Conservation (phyloP, 2,797 vertebrate species). For the Syncerus caffer region DNA sequence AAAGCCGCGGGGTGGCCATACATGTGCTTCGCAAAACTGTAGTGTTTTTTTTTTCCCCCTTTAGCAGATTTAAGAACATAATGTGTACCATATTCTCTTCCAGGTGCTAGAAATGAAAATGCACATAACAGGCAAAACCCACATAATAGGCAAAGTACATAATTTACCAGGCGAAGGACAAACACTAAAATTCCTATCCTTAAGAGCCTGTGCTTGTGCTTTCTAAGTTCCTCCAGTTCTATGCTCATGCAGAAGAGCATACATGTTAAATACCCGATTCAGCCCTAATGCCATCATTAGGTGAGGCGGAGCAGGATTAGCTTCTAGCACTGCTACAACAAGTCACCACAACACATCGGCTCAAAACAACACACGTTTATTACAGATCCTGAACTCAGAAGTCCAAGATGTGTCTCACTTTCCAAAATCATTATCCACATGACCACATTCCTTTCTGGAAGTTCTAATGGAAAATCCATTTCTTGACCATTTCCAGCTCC, state of each 20-base stretch:
- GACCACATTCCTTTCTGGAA: not conserved
- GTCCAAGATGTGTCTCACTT: not conserved
- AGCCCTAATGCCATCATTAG: not conserved
- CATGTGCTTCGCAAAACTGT: slow-evolving; percentile 29
- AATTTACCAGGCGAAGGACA: not conserved
- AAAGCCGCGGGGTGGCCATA: slow-evolving; percentile 36
- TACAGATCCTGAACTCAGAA: not conserved
- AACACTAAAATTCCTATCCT: not conserved
- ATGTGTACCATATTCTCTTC: not conserved
- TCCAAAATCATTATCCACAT: not conserved
- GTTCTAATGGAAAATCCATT: not conserved
- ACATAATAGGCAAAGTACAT: not conserved
- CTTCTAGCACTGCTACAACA: not conserved
- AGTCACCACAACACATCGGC: not conserved
- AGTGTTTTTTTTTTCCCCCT: not conserved
- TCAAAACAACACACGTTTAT: not conserved
- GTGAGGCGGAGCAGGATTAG: too few relatives aligned
- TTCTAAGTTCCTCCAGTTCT: not conserved
- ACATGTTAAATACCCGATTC: not conserved
- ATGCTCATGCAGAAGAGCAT: not conserved
- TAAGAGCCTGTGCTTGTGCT: not conserved
- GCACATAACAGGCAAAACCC: not conserved
- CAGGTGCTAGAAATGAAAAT: not conserved
- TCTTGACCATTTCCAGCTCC: not conserved
- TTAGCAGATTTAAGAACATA: not conserved